These are phyloP conservation scores for Xenopus tropicalis DNA, from an alignment of 2,113 vertebrate genomes.

Conservation along the genomic window DNA sequence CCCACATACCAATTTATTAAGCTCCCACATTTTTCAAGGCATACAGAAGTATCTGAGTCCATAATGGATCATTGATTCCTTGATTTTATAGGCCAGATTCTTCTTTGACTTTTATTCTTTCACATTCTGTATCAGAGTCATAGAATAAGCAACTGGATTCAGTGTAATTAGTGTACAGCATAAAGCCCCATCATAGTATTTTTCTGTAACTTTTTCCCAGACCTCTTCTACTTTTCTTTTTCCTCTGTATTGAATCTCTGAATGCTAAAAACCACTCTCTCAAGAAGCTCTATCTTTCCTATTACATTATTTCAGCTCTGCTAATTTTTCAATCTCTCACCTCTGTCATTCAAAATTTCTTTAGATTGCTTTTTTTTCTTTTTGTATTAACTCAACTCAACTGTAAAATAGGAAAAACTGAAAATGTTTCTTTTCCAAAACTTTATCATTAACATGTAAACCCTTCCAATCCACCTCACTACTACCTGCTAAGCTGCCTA, in stretches of 20 bases:
- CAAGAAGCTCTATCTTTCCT: constrained; percentile 28
- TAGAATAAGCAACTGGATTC: not conserved
- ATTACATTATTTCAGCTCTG: constrained; percentile 46
- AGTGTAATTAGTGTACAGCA: not conserved
- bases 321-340: constrained; percentile 43
- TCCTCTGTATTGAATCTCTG: constrained; percentile 28
- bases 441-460: constrained; percentile 34
- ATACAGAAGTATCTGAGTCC: not conserved
- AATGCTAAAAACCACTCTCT: constrained; percentile 27
- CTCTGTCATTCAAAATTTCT: constrained; percentile 43
- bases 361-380: constrained; percentile 36
- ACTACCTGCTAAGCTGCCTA: not conserved
- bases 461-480: constrained; percentile 22
- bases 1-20: not conserved
- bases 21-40: not conserved
- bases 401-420: constrained; percentile 43
- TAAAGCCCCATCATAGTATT: too few relatives aligned
- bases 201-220: too few relatives aligned
- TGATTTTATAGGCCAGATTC: too few relatives aligned
- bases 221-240: constrained; percentile 11
- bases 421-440: constrained; percentile 37
- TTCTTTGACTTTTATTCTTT: too few relatives aligned
- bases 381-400: constrained; percentile 43
- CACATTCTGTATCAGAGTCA: too few relatives aligned
- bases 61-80: not conserved